phyloP scores from a whole-genome alignment of 2,888 invertebrate genomes.

The Argyresthia albistria region DNA sequence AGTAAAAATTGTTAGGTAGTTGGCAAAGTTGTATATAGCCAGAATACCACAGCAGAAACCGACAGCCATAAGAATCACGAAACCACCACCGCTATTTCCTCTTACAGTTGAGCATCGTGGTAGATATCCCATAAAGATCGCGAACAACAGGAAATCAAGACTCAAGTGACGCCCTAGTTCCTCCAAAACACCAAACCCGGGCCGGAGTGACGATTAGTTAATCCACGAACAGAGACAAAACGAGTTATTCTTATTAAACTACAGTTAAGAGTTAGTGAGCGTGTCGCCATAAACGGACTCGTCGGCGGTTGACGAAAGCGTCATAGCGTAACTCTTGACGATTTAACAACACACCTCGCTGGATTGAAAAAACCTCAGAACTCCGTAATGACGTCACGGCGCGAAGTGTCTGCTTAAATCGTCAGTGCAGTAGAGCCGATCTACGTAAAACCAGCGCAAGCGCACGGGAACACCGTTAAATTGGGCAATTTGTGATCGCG shows the following conservation, averaged over 20 bases:
- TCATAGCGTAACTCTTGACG: no score
- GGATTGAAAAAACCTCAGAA: not conserved
- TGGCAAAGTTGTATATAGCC: no score
- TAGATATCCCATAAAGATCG: no score
- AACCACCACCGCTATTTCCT: no score
- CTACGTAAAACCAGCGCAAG: slow-evolving; percentile 9
- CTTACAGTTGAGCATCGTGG: no score
- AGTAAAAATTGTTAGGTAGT: no score
- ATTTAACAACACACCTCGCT: no score
- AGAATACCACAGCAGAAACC: no score
- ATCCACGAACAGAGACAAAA: not conserved
- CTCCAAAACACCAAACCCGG: not conserved
- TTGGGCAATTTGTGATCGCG: slow-evolving; percentile 52
- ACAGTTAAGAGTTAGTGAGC: slow-evolving; percentile 4
- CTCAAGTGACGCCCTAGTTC: slow-evolving; percentile 3
- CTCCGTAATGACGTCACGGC: not conserved
- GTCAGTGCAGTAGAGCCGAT: not conserved
- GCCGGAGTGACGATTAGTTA: slow-evolving; percentile 2
- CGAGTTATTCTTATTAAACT: not conserved
- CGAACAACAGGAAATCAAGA: not conserved
- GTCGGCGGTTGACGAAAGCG: not conserved
- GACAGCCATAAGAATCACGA: no score
- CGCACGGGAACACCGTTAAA: slow-evolving; percentile 52
- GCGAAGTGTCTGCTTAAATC: not conserved
- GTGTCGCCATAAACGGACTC: not conserved